Evolutionary conservation across 2,113 vertebrate species (phyloP).

Genomic region (Gavialis gangeticus): DNA sequence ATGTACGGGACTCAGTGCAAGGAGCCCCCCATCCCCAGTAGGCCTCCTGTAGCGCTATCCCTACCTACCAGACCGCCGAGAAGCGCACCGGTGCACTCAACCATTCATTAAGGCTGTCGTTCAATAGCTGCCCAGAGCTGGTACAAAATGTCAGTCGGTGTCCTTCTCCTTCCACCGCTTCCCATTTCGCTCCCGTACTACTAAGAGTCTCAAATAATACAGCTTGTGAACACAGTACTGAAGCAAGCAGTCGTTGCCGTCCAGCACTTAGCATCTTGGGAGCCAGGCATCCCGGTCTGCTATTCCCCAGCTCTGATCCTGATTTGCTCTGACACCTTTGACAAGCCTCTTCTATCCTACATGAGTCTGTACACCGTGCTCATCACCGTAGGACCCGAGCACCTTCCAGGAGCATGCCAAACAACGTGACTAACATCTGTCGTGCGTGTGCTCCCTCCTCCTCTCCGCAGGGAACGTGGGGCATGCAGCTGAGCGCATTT

Average conservation of each 20-base stretch:
- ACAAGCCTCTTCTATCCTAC: neutral
- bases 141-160: neutral
- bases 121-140: neutral
- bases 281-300: neutral
- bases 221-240: no score
- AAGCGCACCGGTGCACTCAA: neutral
- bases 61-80: no score
- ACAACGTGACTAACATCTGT: neutral
- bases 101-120: neutral
- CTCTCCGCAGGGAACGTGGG: neutral
- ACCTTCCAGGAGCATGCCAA: neutral
- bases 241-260: no score
- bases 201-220: no score
- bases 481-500: neutral
- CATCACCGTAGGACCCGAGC: no score
- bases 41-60: no score
- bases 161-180: neutral
- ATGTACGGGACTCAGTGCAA: no score
- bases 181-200: neutral
- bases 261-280: neutral
- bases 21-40: no score
- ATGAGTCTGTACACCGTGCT: neutral
- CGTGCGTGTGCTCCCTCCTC: neutral
- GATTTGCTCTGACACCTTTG: neutral
- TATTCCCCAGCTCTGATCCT: neutral